Evolutionary conservation across 2,113 vertebrate species (phyloP).

Genomic region (Cebidichthys violaceus): DNA sequence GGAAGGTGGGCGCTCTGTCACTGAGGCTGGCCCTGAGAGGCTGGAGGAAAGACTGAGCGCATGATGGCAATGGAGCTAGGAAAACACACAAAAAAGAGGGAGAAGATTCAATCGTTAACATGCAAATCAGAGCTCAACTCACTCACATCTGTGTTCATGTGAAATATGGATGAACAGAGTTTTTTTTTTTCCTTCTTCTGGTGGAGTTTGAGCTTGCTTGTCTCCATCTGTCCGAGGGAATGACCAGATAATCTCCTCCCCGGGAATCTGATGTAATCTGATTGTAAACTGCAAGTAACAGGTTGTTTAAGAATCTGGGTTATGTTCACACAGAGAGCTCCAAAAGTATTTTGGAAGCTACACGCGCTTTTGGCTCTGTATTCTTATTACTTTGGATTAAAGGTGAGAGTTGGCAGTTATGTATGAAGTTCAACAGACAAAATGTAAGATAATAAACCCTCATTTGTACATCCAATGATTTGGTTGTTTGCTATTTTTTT

Average conservation of each 20-base stretch:
- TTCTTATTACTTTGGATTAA: constrained; percentile 25
- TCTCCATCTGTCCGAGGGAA: constrained; percentile 49
- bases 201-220: constrained; percentile 4
- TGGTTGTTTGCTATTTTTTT: not conserved
- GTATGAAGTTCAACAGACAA: not conserved
- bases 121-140: constrained; percentile 9
- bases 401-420: not conserved
- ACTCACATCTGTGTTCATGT: not conserved
- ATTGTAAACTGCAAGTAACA: constrained; percentile 45
- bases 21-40: constrained; percentile 71
- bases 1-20: constrained; percentile 83
- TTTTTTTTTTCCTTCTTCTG: constrained; percentile 5
- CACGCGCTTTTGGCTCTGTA: constrained; percentile 42
- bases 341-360: constrained; percentile 36
- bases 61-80: constrained; percentile 68
- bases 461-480: not conserved
- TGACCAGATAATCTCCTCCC: constrained; percentile 50
- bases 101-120: constrained; percentile 21
- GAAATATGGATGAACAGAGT: constrained; percentile 15
- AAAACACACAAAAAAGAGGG: constrained; percentile 16
- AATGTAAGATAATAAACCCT: not conserved
- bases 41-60: constrained; percentile 70
- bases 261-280: constrained; percentile 62
- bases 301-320: constrained; percentile 60
- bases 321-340: constrained; percentile 26